A percentile compares a stretch with the other conserved stretches of the same genome.
Evolutionary conservation across 2,888 invertebrate genomes (phyloP).

Genomic region (Acrocyrtus sp.): DNA sequence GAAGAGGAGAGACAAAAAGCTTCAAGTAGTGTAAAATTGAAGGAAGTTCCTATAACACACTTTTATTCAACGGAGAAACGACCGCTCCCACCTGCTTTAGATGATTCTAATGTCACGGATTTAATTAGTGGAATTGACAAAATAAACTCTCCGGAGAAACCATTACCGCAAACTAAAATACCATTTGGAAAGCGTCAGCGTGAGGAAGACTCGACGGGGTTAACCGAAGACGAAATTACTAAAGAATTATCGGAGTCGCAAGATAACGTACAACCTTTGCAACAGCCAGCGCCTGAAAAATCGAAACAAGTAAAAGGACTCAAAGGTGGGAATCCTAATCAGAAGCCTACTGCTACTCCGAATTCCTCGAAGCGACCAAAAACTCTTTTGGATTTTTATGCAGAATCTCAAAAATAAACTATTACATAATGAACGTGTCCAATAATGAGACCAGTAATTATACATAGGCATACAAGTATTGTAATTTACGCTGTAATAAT

Average conservation of each 20-base stretch:
- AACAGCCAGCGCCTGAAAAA: not conserved
- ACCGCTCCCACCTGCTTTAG: not conserved
- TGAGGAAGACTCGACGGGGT: conserved; percentile 6
- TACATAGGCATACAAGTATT: too few species aligned
- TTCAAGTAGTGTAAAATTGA: conserved; percentile 3
- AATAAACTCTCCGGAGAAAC: conserved; percentile 28
- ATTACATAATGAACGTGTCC: too few species aligned
- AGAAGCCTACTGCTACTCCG: not conserved
- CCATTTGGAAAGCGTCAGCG: conserved; percentile 14
- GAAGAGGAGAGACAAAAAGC: conserved; percentile 12
- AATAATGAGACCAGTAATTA: too few species aligned
- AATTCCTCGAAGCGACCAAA: conserved; percentile 18
- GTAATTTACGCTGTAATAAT: too few species aligned
- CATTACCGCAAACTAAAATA: not conserved
- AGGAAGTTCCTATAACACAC: conserved; percentile 34
- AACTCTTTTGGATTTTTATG: conserved; percentile 26
- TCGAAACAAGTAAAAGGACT: not conserved
- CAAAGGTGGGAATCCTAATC: not conserved
- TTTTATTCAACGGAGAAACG: conserved; percentile 35
- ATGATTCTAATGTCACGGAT: conserved; percentile 23
- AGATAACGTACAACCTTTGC: not conserved
- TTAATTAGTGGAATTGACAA: conserved; percentile 31
- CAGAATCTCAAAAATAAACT: too few species aligned
- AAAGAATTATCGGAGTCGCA: not conserved
- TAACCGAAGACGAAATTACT: conserved; percentile 23